Evolutionary conservation across 2,888 invertebrate species (phyloP).

Genomic region (Fragum fragum): DNA sequence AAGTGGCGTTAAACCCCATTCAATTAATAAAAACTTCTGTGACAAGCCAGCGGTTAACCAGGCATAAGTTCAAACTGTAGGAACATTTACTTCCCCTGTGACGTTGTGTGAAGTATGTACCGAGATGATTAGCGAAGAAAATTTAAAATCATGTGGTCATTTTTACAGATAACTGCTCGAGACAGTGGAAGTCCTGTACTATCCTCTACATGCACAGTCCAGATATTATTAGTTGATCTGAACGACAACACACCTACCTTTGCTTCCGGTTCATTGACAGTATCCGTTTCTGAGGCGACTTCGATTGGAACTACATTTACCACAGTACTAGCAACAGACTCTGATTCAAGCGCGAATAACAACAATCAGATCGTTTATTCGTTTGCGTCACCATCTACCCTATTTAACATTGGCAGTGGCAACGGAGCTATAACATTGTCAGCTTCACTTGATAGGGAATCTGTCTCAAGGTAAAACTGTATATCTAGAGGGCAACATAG

Average conservation of each 20-base stretch:
- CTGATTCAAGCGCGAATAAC: slow-evolving; percentile 74
- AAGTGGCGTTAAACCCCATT: no score
- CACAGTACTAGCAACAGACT: slow-evolving; percentile 71
- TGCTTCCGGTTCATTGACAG: slow-evolving; percentile 57
- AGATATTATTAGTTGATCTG: slow-evolving; percentile 71
- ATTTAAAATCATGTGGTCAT: no score
- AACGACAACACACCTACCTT: slow-evolving; percentile 79
- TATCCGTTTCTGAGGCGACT: slow-evolving; percentile 68
- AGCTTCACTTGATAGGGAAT: slow-evolving; percentile 76
- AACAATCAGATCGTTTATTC: slow-evolving; percentile 76
- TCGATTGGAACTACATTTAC: slow-evolving; percentile 69
- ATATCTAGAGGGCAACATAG: no score
- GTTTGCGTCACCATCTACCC: slow-evolving; percentile 42
- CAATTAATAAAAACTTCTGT: no score
- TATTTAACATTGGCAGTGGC: slow-evolving; percentile 69
- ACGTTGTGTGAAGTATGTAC: no score
- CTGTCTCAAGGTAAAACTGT: slow-evolving; percentile 59
- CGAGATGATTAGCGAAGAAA: no score
- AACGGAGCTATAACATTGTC: slow-evolving; percentile 73
- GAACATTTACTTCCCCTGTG: no score
- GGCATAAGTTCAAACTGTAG: no score
- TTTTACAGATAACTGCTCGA: slow-evolving; percentile 62
- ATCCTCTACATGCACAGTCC: slow-evolving; percentile 68
- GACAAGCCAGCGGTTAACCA: no score
- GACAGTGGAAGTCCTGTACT: slow-evolving; percentile 73